Base-by-base conservation (phyloP, 2,113 vertebrate species). In the Hydropotes inermis region DNA sequence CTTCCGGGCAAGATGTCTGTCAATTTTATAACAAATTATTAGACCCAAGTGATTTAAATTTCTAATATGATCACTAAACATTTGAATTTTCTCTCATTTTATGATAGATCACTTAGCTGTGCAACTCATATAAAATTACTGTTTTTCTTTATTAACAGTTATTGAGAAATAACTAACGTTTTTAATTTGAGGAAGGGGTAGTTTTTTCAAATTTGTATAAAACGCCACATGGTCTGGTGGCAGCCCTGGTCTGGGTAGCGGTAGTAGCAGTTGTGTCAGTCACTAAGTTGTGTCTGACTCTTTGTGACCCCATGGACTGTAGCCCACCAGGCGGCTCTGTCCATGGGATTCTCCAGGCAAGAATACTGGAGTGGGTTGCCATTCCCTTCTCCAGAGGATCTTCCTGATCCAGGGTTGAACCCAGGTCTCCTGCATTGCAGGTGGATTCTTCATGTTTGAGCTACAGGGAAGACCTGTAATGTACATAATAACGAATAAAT, bases 51-150 rank as follows among this genome's bases (percentile, higher is more conserved):
- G 57, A 81, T 23, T 96, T 89, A 52, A 33, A 43, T 76, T 87
- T 33, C 55, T 89, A 79, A 78, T 96, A 81, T 50, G 67, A 84
- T 54, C 89, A 76, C 70, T 83, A 91, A 89, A 79, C n/a, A 67
- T 91, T 95, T 96, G n/a, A 86, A 78, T 45, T 97, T 95, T 78
- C 17, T 52, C 52, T 58, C 64, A 78, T 70, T 94, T 96, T 86
- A 60, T 76, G 17, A 33, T 78, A n/a, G 76, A 52, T 86, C 50
- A 91, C 57, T 87, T 96, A 83, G 45, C 83, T 91, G 16, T 52
- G 28, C 81, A 91, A 93, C 64, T 92, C 55, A 47, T 60, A 89
- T 30, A 82, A n/a, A 64, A 50, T 47, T 57, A 17, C 15, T 82
- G 3, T 36, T 54, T 60, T 70, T 89, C 5, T 60, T 84, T 91